Evolutionary conservation across 2,888 invertebrate species (phyloP).

Genomic region (Lagria hirta): DNA sequence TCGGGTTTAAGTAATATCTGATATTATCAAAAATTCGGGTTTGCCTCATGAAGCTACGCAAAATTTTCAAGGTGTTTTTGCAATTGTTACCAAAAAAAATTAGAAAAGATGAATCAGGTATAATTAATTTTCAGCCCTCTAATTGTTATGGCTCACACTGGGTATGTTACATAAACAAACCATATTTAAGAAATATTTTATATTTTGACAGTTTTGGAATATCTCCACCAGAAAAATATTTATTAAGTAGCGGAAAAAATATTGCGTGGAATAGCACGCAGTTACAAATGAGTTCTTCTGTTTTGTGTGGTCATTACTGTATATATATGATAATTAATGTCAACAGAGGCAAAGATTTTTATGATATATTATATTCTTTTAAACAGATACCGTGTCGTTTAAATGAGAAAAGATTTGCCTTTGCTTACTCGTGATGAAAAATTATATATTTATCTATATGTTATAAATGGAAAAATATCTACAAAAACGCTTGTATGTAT

Average conservation of each 20-base stretch:
- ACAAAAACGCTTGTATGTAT: constrained; percentile 13
- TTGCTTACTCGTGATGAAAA: no score
- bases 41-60: constrained; percentile 1
- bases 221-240: no score
- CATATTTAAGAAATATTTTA: constrained; percentile 1
- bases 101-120: constrained; percentile 1
- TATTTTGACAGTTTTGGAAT: constrained; percentile 1
- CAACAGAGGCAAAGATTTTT: constrained; percentile 11
- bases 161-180: constrained; percentile 1
- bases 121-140: constrained; percentile 1
- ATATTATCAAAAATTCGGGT: constrained; percentile 1
- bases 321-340: constrained; percentile 11
- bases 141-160: constrained; percentile 1
- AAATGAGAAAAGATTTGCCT: constrained; percentile 15
- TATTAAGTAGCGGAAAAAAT: no score
- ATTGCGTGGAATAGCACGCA: no score
- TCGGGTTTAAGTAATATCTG: neutral
- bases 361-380: constrained; percentile 17
- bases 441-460: constrained; percentile 7
- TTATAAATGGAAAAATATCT: constrained; percentile 13
- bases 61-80: constrained; percentile 1
- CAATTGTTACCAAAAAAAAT: constrained; percentile 1
- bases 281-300: constrained; percentile 5
- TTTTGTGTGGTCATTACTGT: constrained; percentile 4
- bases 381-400: constrained; percentile 16